phyloP scores from a whole-genome alignment of 2,113 vertebrate species.

The Eira barbara region DNA sequence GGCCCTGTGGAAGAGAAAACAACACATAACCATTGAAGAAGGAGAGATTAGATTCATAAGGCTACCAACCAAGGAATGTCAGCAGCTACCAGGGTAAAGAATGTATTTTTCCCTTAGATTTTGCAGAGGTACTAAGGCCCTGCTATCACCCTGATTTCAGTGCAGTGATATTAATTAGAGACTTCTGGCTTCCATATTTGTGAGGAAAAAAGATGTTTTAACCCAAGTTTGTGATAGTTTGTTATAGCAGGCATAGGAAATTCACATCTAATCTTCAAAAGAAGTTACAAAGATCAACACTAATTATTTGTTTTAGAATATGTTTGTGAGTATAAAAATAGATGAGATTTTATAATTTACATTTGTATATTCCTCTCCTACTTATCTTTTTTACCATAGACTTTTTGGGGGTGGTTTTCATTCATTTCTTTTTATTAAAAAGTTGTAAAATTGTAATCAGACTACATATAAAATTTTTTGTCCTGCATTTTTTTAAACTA shows the following conservation, averaged over 20 bases:
- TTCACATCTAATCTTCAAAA: background rate
- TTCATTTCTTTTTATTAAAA: constrained; percentile 6
- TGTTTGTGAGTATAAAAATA: background rate
- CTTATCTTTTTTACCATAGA: background rate
- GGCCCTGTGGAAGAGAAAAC: background rate
- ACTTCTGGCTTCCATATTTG: background rate
- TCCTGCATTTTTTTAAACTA: background rate
- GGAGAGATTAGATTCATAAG: background rate
- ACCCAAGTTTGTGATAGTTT: background rate
- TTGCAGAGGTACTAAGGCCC: background rate
- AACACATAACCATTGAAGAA: background rate
- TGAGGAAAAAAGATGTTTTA: background rate
- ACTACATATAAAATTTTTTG: background rate
- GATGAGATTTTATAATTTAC: background rate
- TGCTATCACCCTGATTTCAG: background rate
- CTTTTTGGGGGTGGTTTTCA: background rate
- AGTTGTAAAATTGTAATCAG: background rate
- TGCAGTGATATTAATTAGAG: background rate
- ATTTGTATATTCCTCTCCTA: background rate
- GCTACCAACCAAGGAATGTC: background rate
- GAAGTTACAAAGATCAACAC: background rate
- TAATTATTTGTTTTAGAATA: background rate
- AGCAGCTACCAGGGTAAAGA: background rate
- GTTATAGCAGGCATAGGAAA: background rate
- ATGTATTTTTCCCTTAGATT: background rate